These are phyloP conservation scores for Neomonachus schauinslandi DNA, from an alignment of 2,113 vertebrate species.

Conservation along the genomic window DNA sequence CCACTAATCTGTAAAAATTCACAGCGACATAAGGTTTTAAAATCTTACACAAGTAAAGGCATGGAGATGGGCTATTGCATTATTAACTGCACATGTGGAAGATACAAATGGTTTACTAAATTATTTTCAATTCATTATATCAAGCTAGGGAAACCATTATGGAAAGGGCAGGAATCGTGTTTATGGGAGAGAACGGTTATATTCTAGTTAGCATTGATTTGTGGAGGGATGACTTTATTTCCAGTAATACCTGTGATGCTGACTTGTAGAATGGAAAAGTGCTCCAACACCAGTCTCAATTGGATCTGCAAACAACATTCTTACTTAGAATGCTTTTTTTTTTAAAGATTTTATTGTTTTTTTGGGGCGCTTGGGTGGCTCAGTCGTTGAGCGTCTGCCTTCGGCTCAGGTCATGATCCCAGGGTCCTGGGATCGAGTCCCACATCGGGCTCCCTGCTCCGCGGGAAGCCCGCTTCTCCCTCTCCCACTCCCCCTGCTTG, in stretches of 20 bases:
- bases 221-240: neutral
- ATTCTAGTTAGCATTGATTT: conserved; percentile 8
- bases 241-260: neutral
- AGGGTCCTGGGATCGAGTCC: too few species aligned
- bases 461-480: too few species aligned
- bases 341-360: neutral
- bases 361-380: too few species aligned
- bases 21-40: neutral
- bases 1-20: neutral
- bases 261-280: conserved; percentile 7
- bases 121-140: conserved; percentile 30
- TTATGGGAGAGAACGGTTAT: neutral
- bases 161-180: neutral
- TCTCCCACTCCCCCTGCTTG: too few species aligned
- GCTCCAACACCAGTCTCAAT: neutral
- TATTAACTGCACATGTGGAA: neutral
- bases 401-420: too few species aligned
- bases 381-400: too few species aligned
- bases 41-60: neutral
- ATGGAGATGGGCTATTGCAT: neutral
- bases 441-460: too few species aligned
- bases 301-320: neutral
- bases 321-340: neutral
- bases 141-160: neutral
- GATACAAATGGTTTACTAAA: neutral